Conservation (phyloP, 2,888 invertebrate genomes). For the Stenodera caucasica region DNA sequence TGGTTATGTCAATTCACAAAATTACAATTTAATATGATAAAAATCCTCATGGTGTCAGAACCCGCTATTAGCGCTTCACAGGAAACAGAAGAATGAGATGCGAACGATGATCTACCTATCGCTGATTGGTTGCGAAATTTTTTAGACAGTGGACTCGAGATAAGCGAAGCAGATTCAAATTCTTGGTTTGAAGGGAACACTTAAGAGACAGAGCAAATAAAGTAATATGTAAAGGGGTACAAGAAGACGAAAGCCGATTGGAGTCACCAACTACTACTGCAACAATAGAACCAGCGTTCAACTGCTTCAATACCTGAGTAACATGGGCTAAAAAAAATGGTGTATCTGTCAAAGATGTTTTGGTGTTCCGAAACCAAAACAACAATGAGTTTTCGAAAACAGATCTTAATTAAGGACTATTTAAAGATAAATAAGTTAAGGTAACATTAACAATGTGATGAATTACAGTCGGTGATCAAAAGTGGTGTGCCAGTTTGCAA, state of each 20-base stretch:
- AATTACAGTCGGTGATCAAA: too few species aligned
- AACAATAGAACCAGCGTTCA: constrained; percentile 37
- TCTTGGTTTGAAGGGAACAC: constrained; percentile 34
- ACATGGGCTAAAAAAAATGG: constrained; percentile 41
- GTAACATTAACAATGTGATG: too few species aligned
- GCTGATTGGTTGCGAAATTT: constrained; percentile 34
- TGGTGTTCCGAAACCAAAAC: constrained; percentile 40
- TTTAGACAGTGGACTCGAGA: constrained; percentile 36
- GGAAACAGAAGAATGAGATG: constrained; percentile 23
- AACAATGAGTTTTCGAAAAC: constrained; percentile 38
- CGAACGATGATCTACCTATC: constrained; percentile 25
- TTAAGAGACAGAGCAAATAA: constrained; percentile 40
- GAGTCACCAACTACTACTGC: constrained; percentile 28
- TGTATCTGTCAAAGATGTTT: constrained; percentile 38
- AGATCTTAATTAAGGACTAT: background rate
- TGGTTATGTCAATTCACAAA: too few species aligned
- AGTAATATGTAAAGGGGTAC: constrained; percentile 9
- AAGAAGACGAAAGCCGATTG: constrained; percentile 17
- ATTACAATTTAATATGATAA: too few species aligned
- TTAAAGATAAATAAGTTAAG: too few species aligned
- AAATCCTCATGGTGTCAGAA: too few species aligned
- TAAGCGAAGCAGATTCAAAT: constrained; percentile 29
- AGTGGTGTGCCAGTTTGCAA: too few species aligned
- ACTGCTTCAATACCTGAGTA: constrained; percentile 43
- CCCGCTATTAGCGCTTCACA: constrained; percentile 38